Evolutionary conservation across 2,113 vertebrate genomes (phyloP).

Genomic region (Corythornis madagascariensis): DNA sequence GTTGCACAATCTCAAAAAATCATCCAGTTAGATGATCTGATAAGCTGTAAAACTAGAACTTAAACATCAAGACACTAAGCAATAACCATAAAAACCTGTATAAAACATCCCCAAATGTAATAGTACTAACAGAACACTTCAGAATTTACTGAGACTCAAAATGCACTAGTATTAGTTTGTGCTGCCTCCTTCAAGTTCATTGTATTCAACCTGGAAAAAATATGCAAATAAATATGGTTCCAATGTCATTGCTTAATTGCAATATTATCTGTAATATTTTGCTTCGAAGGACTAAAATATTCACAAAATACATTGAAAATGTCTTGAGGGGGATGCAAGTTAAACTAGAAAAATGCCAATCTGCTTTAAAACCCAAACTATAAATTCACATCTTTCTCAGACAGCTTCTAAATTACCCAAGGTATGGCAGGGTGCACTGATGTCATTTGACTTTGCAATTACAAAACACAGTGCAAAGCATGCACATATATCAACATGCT

Average conservation of each 20-base stretch:
- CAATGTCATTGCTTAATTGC: neutral
- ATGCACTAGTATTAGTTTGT: slow-evolving; percentile 25
- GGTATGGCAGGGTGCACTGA: neutral
- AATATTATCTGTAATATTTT: neutral
- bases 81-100: neutral
- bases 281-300: neutral
- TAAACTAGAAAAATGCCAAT: neutral
- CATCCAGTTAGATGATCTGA: neutral
- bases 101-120: neutral
- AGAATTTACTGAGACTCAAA: slow-evolving; percentile 38
- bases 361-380: neutral
- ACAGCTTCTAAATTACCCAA: neutral
- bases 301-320: neutral
- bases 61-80: neutral
- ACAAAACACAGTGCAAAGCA: neutral
- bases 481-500: neutral
- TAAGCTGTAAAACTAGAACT: neutral
- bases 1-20: neutral
- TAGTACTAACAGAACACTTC: slow-evolving; percentile 13
- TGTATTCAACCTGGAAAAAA: slow-evolving; percentile 27
- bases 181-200: slow-evolving; percentile 39
- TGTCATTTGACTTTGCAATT: neutral
- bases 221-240: slow-evolving; percentile 41
- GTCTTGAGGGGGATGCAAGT: neutral
- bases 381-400: neutral